phyloP scores from a whole-genome alignment of 1,140 invertebrate species.

The Musca domestica region DNA sequence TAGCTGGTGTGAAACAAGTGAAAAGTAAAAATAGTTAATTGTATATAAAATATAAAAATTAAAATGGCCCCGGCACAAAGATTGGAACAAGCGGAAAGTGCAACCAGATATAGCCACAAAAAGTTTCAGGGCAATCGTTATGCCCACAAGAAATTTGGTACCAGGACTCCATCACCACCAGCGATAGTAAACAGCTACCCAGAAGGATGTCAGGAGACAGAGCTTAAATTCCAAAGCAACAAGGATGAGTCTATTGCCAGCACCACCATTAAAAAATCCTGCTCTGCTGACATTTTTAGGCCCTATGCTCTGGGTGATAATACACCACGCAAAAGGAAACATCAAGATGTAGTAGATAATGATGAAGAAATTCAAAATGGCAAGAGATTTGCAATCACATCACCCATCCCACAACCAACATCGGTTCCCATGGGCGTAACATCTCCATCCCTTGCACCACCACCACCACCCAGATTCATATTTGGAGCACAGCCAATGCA shows the following conservation, averaged over 20 bases:
- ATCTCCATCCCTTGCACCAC: not conserved
- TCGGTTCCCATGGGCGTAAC: not conserved
- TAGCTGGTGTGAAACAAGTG: no score
- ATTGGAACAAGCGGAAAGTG: not conserved
- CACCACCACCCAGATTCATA: not conserved
- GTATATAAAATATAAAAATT: not conserved
- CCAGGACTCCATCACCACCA: not conserved
- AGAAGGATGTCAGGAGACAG: not conserved
- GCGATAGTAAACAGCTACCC: not conserved
- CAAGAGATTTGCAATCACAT: no score
- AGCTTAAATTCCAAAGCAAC: not conserved
- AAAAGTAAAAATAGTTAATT: no score
- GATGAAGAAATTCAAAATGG: not conserved
- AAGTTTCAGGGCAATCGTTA: conserved; percentile 10
- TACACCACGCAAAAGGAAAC: not conserved
- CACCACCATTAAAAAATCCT: not conserved
- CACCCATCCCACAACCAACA: no score
- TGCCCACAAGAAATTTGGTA: conserved; percentile 6
- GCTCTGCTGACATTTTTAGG: not conserved
- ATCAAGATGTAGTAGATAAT: not conserved
- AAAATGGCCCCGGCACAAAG: conserved; percentile 3
- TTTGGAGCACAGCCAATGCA: not conserved
- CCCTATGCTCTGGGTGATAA: conserved; percentile 2
- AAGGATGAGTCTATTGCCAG: not conserved
- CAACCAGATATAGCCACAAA: not conserved